These are phyloP conservation scores for Brachionus plicatilis DNA, from an alignment of 1,140 invertebrate species.

Conservation along the genomic window DNA sequence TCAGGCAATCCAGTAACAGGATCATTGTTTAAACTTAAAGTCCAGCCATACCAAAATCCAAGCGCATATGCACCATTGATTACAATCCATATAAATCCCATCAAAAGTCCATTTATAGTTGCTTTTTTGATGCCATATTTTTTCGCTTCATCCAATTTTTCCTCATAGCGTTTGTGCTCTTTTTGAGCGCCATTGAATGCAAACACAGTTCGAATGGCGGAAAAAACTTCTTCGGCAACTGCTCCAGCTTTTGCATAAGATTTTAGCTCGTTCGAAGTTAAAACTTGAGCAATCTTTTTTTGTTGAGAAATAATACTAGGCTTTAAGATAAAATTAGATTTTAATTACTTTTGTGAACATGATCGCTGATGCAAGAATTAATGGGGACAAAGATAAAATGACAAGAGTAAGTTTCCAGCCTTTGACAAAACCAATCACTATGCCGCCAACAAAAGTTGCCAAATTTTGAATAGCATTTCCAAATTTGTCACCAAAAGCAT, in stretches of 20 bases:
- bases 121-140: conserved; percentile 27
- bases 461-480: conserved; percentile 65
- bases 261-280: conserved; percentile 47
- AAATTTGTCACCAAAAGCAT: conserved; percentile 81
- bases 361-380: conserved; percentile 46
- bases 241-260: conserved; percentile 54
- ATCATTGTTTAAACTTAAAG: not conserved
- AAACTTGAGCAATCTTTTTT: conserved; percentile 40
- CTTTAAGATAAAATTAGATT: not conserved
- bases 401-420: conserved; percentile 55
- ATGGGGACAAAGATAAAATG: conserved; percentile 50
- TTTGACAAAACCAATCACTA: conserved; percentile 50
- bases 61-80: conserved; percentile 20
- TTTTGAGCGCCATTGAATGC: conserved; percentile 55
- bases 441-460: conserved; percentile 48
- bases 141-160: conserved; percentile 4
- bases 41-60: conserved; percentile 38
- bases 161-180: conserved; percentile 45
- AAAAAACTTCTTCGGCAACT: conserved; percentile 55
- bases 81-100: conserved; percentile 38
- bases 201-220: conserved; percentile 53
- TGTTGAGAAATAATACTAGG: not conserved
- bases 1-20: not conserved
- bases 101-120: not conserved
- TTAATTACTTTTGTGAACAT: conserved; percentile 48